Base-by-base conservation (phyloP, 2,113 vertebrate genomes). In the Pluvianellus socialis region DNA sequence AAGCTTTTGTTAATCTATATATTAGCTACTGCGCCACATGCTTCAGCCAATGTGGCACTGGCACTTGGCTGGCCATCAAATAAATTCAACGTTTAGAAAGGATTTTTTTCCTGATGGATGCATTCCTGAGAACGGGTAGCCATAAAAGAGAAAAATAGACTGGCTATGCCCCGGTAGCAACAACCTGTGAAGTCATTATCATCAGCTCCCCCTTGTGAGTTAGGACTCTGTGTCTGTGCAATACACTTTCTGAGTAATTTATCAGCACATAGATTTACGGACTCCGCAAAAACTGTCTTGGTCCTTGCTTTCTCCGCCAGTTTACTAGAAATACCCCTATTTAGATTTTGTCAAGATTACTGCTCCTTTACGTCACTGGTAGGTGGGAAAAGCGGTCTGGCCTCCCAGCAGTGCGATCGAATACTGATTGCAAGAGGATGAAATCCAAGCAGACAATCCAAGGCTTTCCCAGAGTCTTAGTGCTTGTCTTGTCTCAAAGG, bases 81-180 rank as follows among this genome's bases (percentile, higher is more conserved):
- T 85, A 76, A 86, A 86, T 67, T 38, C 86, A 9, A 58, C 16
- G 0, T 79, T 92, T 55, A 49, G 73, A 86, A 70, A 76, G 82
- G 65, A 79, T 12, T 92, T 89, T 86, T 84, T 61, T 84, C 77
- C 91, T 95, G 86, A 92, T 76, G 62, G 91, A 95, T 90, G 67
- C n/a, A 38, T 84, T 94, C 71, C 95, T 91, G 91, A 75, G 93
- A 91, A 79, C 2, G 28, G 65, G 77, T 38, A 75, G 66, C 65
- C 93, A 80, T 96, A 96, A 96, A 97, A 91, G 88, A 94, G 93
- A 95, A 76, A 93, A 93, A 95, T 35, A 81, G 92, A 83, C 83
- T 52, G 85, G 77, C 56, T 92, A 14, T 88, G 89, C 65, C 91
- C 73, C 0, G 32, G 49, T 79, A 92, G 80, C 79, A 86, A 42